These are phyloP conservation scores for Charadrius vociferus DNA, from an alignment of 2,113 vertebrate species.

Conservation along the genomic window DNA sequence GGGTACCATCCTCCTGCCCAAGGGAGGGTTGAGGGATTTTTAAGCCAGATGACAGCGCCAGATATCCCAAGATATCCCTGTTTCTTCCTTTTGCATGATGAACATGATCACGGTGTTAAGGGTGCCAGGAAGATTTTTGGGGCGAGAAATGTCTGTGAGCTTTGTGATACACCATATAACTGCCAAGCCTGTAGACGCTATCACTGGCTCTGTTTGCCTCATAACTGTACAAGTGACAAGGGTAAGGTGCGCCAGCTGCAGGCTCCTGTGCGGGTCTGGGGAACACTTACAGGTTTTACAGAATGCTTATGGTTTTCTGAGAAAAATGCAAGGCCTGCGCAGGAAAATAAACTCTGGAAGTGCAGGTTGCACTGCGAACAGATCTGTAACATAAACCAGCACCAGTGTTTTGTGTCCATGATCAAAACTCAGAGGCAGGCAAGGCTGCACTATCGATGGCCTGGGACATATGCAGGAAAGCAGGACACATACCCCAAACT, in stretches of 20 bases:
- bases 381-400: neutral
- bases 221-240: neutral
- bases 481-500: neutral
- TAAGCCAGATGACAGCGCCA: neutral
- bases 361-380: neutral
- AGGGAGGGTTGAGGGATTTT: neutral
- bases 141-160: fast-evolving
- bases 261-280: neutral
- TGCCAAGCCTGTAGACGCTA: neutral
- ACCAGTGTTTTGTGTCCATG: neutral
- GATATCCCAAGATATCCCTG: no score
- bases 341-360: neutral
- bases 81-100: neutral
- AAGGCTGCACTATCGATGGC: neutral
- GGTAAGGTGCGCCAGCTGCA: neutral
- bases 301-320: neutral
- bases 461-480: neutral
- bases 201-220: neutral
- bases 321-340: neutral
- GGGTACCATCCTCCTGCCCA: fast-evolving
- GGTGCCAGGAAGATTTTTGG: neutral
- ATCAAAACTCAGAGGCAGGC: neutral
- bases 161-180: neutral
- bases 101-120: neutral
- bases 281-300: neutral